These are phyloP conservation scores for Arizona elegans DNA, from an alignment of 2,113 vertebrate genomes.

Conservation along the genomic window DNA sequence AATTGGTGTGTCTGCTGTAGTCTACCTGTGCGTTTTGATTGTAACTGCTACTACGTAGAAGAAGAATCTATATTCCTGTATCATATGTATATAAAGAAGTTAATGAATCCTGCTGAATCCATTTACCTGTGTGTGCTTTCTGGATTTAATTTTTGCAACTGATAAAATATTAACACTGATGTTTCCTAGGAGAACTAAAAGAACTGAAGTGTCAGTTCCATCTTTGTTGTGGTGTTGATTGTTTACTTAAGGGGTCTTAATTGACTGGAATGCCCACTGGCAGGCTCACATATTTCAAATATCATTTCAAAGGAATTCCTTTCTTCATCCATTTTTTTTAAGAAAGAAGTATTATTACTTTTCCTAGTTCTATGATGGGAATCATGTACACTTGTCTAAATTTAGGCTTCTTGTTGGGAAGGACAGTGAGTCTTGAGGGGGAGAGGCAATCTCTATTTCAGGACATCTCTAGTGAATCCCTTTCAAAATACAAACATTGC, in stretches of 20 bases:
- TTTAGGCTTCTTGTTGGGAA: not conserved
- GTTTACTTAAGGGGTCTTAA: not conserved
- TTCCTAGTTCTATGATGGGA: not conserved
- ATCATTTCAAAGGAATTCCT: not conserved
- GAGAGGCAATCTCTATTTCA: not conserved
- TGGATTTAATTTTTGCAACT: too few relatives aligned
- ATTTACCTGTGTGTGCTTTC: too few relatives aligned
- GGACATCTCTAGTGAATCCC: not conserved
- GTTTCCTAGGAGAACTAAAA: slow-evolving; percentile 19
- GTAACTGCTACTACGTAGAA: too few relatives aligned
- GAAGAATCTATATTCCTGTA: too few relatives aligned
- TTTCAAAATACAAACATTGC: not conserved
- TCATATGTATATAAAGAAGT: too few relatives aligned
- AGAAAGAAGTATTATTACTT: not conserved
- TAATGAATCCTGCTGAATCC: too few relatives aligned
- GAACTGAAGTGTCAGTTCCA: slow-evolving; percentile 18
- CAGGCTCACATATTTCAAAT: not conserved
- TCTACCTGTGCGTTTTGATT: too few relatives aligned
- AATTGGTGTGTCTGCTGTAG: too few relatives aligned
- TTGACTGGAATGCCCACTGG: not conserved
- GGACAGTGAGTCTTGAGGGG: not conserved
- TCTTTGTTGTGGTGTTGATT: slow-evolving; percentile 19
- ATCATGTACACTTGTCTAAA: not conserved
- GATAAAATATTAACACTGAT: not conserved
- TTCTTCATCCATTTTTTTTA: not conserved